Evolutionary conservation across 2,888 invertebrate genomes (phyloP), one percentile per base, ranked within the genome.

Genomic region (Oxyteleia sp.): DNA sequence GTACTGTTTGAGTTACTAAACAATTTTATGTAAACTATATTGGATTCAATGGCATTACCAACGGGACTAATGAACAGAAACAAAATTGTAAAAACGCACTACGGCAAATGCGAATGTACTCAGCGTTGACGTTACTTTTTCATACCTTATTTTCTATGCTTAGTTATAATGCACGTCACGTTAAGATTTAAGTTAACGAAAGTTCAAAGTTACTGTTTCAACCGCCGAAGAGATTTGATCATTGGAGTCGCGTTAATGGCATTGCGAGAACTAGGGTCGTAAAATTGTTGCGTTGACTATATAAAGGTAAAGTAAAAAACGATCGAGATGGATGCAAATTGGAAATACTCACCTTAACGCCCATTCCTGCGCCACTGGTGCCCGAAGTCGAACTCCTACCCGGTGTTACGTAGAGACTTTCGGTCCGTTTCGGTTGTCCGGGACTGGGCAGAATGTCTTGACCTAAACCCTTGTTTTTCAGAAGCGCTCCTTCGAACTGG

Each of bases 391-490:
- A 68, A 20, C 89, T 89, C 47, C 92, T 89, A 84, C 94, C 94
- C 57, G 95, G 95, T 89, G 95, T 94, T 89, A 97, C 96, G 94
- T 96, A 98, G 89, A 98, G 95, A 93, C 98, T 98, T 94, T 98
- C 98, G 85, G 98, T 98, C 90, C 98, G 95, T 94, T 98, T 98
- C 78, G 98, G 98, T 93, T 98, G 97, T 90, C 96, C 96, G 79
- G 95, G 96, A 88, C 98, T 98, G 83, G 98, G 97, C 90, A 97
- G 95, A 93, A 98, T 98, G 92, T 98, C 98, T 94, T 98, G 98
- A 82, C 97, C 97, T 74, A 98, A 95, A 87, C 95, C 96, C 89
- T 97, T 95, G 93, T 97, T 97, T 91, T 96, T 95, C 89, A 98
- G 92, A 82, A 97, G 95, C 66, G 97, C 96, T 69, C 97, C 97